Conservation (phyloP, 2,888 invertebrate species). For the Octonoba sinensis region DNA sequence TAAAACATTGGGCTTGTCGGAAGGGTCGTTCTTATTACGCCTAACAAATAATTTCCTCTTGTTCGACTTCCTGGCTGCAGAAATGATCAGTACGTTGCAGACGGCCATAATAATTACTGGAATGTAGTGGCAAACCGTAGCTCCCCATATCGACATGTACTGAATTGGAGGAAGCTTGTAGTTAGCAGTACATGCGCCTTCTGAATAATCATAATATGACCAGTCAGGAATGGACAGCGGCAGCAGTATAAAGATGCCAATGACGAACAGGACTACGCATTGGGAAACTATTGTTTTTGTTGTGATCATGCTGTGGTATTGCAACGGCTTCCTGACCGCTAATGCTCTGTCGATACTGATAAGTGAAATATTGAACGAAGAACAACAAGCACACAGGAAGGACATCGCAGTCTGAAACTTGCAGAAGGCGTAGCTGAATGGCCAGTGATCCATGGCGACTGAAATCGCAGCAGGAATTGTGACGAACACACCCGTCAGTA, state of each 20-base stretch:
- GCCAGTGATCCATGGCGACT: conserved; percentile 39
- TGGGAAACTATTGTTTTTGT: not conserved
- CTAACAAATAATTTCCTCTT: not conserved
- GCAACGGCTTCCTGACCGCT: conserved; percentile 69
- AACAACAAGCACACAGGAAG: conserved; percentile 71
- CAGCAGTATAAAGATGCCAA: not conserved
- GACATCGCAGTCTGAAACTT: conserved; percentile 69
- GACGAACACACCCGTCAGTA: conserved; percentile 31
- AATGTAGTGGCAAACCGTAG: conserved; percentile 7
- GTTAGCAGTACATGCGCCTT: conserved; percentile 32
- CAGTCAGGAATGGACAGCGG: conserved; percentile 14
- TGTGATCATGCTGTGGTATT: conserved; percentile 67
- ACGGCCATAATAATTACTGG: conserved; percentile 11
- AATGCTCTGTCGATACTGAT: conserved; percentile 70
- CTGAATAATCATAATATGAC: conserved; percentile 38
- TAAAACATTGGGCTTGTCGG: not conserved
- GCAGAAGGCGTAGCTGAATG: conserved; percentile 66
- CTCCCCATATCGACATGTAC: conserved; percentile 1
- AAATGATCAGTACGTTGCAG: conserved; percentile 32
- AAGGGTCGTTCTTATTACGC: not conserved
- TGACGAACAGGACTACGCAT: not conserved
- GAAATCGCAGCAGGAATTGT: conserved; percentile 39
- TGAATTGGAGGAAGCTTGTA: conserved; percentile 7
- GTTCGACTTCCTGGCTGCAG: conserved; percentile 14
- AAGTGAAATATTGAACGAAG: conserved; percentile 70